Percentiles rank a stretch among this genome's conserved stretches.
Evolutionary conservation across 2,113 vertebrate genomes (phyloP).

Genomic region (Leptocoma aspasia): DNA sequence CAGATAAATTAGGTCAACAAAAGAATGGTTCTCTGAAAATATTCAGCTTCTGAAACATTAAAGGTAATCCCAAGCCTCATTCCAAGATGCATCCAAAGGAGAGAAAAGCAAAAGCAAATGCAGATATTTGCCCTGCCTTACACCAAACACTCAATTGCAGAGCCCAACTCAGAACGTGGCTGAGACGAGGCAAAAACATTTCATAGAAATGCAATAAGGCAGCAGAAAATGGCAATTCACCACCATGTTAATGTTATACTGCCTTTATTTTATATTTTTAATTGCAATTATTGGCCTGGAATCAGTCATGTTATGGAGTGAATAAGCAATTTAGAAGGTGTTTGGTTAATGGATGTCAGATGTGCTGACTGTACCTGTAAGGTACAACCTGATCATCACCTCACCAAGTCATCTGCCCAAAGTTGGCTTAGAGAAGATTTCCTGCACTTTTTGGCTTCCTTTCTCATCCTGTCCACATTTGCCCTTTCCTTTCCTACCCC

Average conservation of each 20-base stretch:
- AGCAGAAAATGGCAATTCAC: background rate
- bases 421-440: background rate
- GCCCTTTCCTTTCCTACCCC: background rate
- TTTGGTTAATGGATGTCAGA: background rate
- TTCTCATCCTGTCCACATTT: background rate
- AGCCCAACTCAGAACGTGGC: rapidly evolving
- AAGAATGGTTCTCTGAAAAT: background rate
- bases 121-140: background rate
- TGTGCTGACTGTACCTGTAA: background rate
- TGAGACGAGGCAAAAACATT: background rate
- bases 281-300: background rate
- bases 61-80: background rate
- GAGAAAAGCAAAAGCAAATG: background rate
- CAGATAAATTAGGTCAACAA: background rate
- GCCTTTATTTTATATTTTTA: background rate
- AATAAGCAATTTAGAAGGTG: background rate
- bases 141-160: background rate
- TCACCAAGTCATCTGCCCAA: background rate
- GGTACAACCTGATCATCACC: background rate
- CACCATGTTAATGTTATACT: background rate
- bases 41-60: background rate
- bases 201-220: background rate
- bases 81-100: background rate
- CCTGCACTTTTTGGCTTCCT: background rate
- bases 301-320: background rate